These are phyloP conservation scores for Zeuzera pyrina DNA, from an alignment of 2,888 invertebrate genomes.

Conservation along the genomic window DNA sequence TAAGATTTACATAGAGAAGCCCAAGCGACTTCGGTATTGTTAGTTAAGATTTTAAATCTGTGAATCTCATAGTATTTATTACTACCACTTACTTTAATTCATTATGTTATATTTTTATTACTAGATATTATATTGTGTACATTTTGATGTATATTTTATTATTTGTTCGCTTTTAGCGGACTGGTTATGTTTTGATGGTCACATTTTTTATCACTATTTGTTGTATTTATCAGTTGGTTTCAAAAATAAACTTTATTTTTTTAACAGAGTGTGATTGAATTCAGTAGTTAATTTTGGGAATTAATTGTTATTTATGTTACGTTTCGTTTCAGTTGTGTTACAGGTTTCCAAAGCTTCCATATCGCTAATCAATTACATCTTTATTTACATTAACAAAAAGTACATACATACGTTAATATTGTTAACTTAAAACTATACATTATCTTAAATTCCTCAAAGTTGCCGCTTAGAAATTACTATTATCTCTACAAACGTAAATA, in stretches of 20 bases:
- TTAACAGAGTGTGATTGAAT: constrained; percentile 49
- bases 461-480: neutral
- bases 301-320: constrained; percentile 42
- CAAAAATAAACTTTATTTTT: constrained; percentile 40
- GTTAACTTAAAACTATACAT: too few species aligned
- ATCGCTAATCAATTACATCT: neutral
- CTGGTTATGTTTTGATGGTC: constrained; percentile 61
- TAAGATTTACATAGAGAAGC: constrained; percentile 58
- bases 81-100: constrained; percentile 67
- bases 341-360: neutral
- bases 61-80: constrained; percentile 74
- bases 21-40: constrained; percentile 67
- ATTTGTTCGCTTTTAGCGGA: constrained; percentile 59
- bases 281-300: constrained; percentile 42
- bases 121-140: constrained; percentile 71
- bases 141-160: constrained; percentile 73
- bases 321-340: neutral
- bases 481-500: neutral
- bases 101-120: constrained; percentile 67
- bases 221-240: constrained; percentile 64
- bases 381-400: too few species aligned
- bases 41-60: constrained; percentile 72
- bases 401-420: too few species aligned
- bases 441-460: too few species aligned
- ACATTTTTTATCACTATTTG: constrained; percentile 65